A percentile compares a stretch with the other conserved stretches of the same genome.
phyloP scores from a whole-genome alignment of 2,113 vertebrate genomes.

The Urocynchramus pylzowi region DNA sequence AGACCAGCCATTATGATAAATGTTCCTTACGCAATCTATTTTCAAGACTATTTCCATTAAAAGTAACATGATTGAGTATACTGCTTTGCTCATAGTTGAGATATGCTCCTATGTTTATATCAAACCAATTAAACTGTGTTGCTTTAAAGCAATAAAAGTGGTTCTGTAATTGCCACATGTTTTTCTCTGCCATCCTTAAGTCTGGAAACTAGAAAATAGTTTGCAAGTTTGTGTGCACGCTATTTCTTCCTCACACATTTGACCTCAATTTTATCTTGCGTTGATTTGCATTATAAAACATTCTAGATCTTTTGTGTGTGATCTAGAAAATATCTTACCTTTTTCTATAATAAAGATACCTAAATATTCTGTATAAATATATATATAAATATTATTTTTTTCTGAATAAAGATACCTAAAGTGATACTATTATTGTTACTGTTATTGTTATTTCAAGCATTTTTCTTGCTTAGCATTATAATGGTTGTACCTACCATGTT shows the following conservation, averaged over 20 bases:
- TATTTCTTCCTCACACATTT: background rate
- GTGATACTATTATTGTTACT: background rate
- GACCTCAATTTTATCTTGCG: background rate
- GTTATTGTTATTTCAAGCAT: background rate
- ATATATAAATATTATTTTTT: too few species aligned
- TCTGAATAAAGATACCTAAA: background rate
- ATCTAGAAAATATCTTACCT: background rate
- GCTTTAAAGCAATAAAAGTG: slow-evolving; percentile 48
- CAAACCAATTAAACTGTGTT: slow-evolving; percentile 15
- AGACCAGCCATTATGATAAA: slow-evolving; percentile 44
- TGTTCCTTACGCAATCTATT: slow-evolving; percentile 21
- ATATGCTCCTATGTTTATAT: slow-evolving; percentile 54
- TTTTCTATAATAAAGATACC: background rate
- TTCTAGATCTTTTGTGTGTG: background rate
- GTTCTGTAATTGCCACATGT: slow-evolving; percentile 35
- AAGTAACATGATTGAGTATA: slow-evolving; percentile 55
- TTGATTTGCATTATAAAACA: background rate
- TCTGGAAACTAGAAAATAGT: background rate
- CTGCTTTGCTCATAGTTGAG: slow-evolving; percentile 27
- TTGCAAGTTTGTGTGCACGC: background rate
- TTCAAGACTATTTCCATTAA: slow-evolving; percentile 63
- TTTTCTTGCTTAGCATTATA: background rate
- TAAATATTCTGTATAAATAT: background rate
- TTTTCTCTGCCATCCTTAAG: slow-evolving; percentile 16
- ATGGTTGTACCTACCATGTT: background rate